A percentile compares a stretch with the other conserved stretches of the same genome.
These are phyloP conservation scores for Ligdia adustata DNA, from an alignment of 2,888 invertebrate genomes.

Conservation along the genomic window DNA sequence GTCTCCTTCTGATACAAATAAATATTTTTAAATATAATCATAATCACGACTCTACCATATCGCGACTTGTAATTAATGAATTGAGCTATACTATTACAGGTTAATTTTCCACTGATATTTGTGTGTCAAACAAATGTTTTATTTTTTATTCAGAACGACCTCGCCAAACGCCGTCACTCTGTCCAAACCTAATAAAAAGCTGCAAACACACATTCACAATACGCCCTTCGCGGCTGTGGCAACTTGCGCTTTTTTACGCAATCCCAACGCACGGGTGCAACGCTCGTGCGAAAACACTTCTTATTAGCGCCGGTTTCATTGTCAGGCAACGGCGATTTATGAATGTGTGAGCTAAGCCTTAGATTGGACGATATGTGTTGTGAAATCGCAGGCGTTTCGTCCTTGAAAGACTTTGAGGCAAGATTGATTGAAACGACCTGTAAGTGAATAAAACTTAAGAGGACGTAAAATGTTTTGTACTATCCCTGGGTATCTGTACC, in stretches of 20 bases:
- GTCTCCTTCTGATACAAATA: too few relatives aligned
- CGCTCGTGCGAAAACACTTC: constrained; percentile 69
- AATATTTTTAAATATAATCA: too few relatives aligned
- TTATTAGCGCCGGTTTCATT: constrained; percentile 66
- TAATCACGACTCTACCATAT: too few relatives aligned
- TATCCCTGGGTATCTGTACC: too few relatives aligned
- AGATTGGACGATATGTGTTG: constrained; percentile 63
- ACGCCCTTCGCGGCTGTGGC: constrained; percentile 59
- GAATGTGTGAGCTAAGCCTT: constrained; percentile 52
- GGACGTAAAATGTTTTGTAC: too few relatives aligned
- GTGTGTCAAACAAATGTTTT: too few relatives aligned
- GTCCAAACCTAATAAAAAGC: constrained; percentile 31
- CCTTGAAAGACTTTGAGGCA: too few relatives aligned
- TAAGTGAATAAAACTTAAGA: too few relatives aligned
- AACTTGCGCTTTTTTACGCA: constrained; percentile 63
- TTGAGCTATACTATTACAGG: too few relatives aligned
- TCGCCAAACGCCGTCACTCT: constrained; percentile 9
- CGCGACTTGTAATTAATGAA: too few relatives aligned
- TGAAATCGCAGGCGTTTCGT: constrained; percentile 42
- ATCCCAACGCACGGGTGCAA: constrained; percentile 52
- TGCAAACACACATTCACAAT: constrained; percentile 46
- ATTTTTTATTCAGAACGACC: neutral
- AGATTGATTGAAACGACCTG: too few relatives aligned
- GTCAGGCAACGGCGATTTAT: constrained; percentile 61
- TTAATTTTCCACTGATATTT: too few relatives aligned